These are phyloP conservation scores for Anas bernieri DNA, from an alignment of 2,797 vertebrate species.

Conservation along the genomic window DNA sequence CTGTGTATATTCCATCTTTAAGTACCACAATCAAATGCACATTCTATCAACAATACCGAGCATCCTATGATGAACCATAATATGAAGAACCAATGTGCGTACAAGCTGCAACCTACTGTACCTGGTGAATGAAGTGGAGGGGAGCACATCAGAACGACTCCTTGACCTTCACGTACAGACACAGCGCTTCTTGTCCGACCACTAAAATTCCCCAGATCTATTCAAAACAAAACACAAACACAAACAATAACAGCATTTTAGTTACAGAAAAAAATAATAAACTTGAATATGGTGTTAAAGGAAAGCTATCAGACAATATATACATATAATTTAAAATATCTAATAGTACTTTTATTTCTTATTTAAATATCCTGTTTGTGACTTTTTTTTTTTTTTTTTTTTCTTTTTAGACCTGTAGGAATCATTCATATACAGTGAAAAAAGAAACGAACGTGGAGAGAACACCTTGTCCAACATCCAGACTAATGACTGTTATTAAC, in stretches of 20 bases:
- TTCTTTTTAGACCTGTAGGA: not conserved
- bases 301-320: not conserved
- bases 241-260: not conserved
- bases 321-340: not conserved
- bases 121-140: slow-evolving; percentile 95
- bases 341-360: slow-evolving; percentile 26
- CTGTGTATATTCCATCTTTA: not conserved
- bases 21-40: not conserved
- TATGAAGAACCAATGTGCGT: not conserved
- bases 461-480: not conserved
- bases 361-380: not conserved
- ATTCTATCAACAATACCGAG: not conserved
- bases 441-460: not conserved
- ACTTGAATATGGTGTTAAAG: not conserved
- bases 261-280: not conserved
- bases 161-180: slow-evolving; percentile 95
- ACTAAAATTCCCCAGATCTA: slow-evolving; percentile 93
- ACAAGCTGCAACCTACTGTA: slow-evolving; percentile 65
- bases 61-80: not conserved
- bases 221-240: slow-evolving; percentile 4
- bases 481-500: not conserved
- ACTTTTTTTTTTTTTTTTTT: not conserved
- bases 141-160: slow-evolving; percentile 94
- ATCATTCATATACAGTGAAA: not conserved
- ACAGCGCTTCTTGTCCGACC: slow-evolving; percentile 89